Evolutionary conservation across 2,797 vertebrate species (phyloP), one percentile per base, ranked within the genome.

Genomic region (Gephyroberyx darwinii): DNA sequence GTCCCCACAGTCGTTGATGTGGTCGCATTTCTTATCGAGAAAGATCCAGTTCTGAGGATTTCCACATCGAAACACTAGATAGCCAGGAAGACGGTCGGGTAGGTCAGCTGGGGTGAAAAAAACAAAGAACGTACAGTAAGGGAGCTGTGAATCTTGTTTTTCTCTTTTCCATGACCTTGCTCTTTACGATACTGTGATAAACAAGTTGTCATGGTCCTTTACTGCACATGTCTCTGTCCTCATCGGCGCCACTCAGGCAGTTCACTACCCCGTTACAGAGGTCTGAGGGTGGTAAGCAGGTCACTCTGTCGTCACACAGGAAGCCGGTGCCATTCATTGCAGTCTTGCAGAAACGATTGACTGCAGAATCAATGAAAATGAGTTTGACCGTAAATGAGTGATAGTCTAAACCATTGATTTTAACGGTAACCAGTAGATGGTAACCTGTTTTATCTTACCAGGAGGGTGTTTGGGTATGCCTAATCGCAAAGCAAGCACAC

Each of bases 1-100:
- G 82, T 95, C 94, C 33, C 93, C 93, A 0, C 93, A 95, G 70
- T 94, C 86, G 0, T 95, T 96, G 65, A 86, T 59, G 1, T 90
- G 65, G 0, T 94, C 75, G 19, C 93, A 94, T 71, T 79, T 92
- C 57, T 89, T 87, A 66, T 95, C 92, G 0, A 90, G 87, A 7
- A 93, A 94, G 85, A 94, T 78, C 94, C 93, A 94, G 73, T 69
- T 71, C 0, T 1, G n/a, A 0, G 81, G 83, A 71, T 91, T 78
- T 19, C 93, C 70, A 52, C 93, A 95, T 55, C 0, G 65, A 84
- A 93, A 93, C 69, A 94, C 79, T n/a, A 95, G 86, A 68, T 87
- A 59, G 7, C 59, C 65, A 0, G 89, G 92, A 2, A 95, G 88
- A 78, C 80, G 92, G 58, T 2, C 72, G 52, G 91, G 92, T 50